These are phyloP conservation scores for Hucho hucho DNA, from an alignment of 2,113 vertebrate species.

Conservation along the genomic window DNA sequence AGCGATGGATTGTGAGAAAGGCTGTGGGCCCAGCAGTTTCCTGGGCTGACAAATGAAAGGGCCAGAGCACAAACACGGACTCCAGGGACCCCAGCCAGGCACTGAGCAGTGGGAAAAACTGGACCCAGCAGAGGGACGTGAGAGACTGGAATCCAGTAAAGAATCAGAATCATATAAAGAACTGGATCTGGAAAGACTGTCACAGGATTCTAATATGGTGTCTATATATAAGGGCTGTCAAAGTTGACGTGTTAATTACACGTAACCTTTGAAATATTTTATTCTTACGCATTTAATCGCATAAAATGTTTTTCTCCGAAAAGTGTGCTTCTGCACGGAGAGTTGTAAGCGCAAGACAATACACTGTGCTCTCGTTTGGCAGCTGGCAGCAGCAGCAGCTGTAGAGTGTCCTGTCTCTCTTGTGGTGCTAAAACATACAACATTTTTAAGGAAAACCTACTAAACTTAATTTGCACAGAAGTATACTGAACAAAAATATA, in stretches of 20 bases:
- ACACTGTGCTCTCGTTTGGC: no score
- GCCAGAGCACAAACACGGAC: slow-evolving; percentile 73
- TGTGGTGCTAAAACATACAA: no score
- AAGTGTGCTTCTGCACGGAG: background rate
- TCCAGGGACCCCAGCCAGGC: slow-evolving; percentile 60
- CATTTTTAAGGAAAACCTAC: no score
- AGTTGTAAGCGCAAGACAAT: no score
- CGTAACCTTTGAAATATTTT: background rate
- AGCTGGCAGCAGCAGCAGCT: no score
- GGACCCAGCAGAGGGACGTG: slow-evolving; percentile 35
- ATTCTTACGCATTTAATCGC: background rate
- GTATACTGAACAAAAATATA: no score
- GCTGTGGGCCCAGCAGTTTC: slow-evolving; percentile 73
- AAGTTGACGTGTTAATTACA: no score
- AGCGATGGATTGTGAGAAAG: slow-evolving; percentile 79
- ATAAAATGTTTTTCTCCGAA: no score
- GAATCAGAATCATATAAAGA: background rate
- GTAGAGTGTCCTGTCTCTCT: no score
- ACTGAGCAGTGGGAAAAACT: slow-evolving; percentile 41
- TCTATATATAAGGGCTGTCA: no score
- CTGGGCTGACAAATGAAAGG: slow-evolving; percentile 76
- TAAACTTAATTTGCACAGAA: no score
- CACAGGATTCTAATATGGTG: no score
- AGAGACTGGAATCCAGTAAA: background rate
- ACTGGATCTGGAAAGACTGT: slow-evolving; percentile 47